Conservation (phyloP, 2,797 vertebrate genomes). For the Podargus strigoides region DNA sequence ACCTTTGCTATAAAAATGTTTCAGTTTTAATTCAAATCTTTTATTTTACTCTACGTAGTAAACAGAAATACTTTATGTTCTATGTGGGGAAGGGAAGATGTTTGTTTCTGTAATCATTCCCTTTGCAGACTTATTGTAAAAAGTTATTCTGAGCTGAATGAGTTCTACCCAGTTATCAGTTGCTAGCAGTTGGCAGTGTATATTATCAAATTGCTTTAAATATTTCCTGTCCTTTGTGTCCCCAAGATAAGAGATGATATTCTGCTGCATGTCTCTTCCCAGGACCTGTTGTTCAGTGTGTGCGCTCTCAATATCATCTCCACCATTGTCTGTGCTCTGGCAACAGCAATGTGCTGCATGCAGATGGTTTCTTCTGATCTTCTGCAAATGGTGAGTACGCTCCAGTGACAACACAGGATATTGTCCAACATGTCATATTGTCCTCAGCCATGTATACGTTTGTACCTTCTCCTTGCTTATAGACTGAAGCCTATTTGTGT, state of each 20-base stretch:
- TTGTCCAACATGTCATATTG: background rate
- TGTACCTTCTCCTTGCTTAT: background rate
- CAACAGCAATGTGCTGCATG: conserved; percentile 99
- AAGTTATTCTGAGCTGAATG: background rate
- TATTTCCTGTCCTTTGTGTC: background rate
- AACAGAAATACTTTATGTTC: background rate
- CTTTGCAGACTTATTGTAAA: background rate
- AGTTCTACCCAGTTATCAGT: background rate
- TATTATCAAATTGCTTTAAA: background rate
- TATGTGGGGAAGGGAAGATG: background rate
- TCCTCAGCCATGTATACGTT: background rate
- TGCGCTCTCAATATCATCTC: conserved; percentile 97
- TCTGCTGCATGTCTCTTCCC: conserved; percentile 24
- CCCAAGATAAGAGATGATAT: conserved; percentile 35
- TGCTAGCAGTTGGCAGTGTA: background rate
- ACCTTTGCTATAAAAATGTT: background rate
- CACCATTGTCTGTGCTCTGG: conserved; percentile 96
- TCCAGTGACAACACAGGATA: background rate
- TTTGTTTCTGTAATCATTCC: background rate
- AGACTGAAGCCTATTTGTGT: background rate
- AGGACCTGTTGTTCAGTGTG: conserved; percentile 98
- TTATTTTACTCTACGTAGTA: background rate
- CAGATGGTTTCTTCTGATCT: conserved; percentile 98
- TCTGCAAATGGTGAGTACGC: conserved; percentile 92
- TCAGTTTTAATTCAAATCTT: background rate